Conservation (phyloP, 2,888 invertebrate species). For the Sphecodes monilicornis region DNA sequence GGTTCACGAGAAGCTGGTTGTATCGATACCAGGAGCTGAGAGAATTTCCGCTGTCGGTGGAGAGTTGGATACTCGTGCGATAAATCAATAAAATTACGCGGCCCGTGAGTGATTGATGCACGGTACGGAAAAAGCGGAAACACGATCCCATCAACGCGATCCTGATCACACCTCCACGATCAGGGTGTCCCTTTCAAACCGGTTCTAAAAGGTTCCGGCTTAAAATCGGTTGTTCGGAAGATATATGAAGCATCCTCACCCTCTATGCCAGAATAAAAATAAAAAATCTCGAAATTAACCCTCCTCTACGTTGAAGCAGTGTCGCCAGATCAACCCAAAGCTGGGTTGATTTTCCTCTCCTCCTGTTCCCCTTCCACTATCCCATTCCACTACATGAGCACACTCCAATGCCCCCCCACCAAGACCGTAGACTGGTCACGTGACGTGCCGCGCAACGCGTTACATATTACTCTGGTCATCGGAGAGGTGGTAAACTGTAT, state of each 20-base stretch:
- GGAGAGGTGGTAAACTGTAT: too few relatives aligned
- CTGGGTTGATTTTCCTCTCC: too few relatives aligned
- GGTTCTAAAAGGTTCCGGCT: background rate
- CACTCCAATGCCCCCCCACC: too few relatives aligned
- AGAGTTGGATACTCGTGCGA: background rate
- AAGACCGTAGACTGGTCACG: too few relatives aligned
- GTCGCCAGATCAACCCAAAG: too few relatives aligned
- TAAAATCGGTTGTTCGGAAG: background rate
- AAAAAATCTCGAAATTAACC: background rate
- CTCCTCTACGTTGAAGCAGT: too few relatives aligned
- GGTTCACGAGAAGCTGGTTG: background rate
- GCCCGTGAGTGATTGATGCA: background rate
- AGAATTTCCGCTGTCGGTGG: background rate
- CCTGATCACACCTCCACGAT: background rate
- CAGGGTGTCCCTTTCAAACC: background rate
- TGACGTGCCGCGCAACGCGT: too few relatives aligned
- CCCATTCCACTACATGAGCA: too few relatives aligned
- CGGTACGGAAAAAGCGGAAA: background rate
- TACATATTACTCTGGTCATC: too few relatives aligned
- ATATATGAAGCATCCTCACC: background rate
- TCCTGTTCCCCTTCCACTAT: too few relatives aligned
- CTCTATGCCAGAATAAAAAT: background rate
- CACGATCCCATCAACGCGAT: background rate
- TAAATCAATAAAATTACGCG: conserved; percentile 38
- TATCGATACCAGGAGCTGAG: background rate